Conservation (phyloP, 1,140 invertebrate species). For the Aphis craccivora region DNA sequence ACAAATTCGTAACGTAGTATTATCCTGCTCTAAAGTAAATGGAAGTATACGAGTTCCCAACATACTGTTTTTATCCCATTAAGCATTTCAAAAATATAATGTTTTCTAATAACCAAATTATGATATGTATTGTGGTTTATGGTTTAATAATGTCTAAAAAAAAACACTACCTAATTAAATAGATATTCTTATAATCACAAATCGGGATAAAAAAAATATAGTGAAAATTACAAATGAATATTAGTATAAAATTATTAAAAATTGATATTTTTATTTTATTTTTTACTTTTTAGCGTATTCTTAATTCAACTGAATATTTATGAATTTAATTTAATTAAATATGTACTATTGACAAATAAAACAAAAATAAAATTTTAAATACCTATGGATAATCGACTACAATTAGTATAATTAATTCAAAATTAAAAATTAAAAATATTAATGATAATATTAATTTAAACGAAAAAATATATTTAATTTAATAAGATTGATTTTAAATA, state of each 20-base stretch:
- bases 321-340: not conserved
- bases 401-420: too few relatives aligned
- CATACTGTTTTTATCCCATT: not conserved
- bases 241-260: too few relatives aligned
- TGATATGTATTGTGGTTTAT: not conserved
- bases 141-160: not conserved
- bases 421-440: too few relatives aligned
- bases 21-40: not conserved
- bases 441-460: not conserved
- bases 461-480: not conserved
- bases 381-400: not conserved
- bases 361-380: not conserved
- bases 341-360: not conserved
- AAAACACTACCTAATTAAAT: too few relatives aligned
- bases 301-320: not conserved
- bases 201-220: too few relatives aligned
- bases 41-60: not conserved
- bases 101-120: not conserved
- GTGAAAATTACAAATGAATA: too few relatives aligned
- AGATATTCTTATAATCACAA: too few relatives aligned
- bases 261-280: too few relatives aligned
- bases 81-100: not conserved
- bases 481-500: not conserved
- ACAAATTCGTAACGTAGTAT: not conserved
- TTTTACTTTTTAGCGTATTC: not conserved